Evolutionary conservation across 2,113 vertebrate species (phyloP).

Genomic region (Charina bottae): DNA sequence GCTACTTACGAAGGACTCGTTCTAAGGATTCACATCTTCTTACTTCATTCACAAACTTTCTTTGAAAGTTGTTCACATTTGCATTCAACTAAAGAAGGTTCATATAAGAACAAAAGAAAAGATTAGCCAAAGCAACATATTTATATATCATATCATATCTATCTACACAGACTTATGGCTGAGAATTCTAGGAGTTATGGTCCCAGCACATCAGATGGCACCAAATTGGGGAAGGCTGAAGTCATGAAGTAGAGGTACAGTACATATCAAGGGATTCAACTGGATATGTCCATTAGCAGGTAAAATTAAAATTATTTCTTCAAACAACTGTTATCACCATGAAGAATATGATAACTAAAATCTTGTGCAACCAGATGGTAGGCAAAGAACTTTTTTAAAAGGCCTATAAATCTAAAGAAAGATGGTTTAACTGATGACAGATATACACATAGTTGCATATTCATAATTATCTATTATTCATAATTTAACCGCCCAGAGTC

Average conservation of each 20-base stretch:
- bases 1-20: slow-evolving; percentile 79
- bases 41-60: slow-evolving; percentile 84
- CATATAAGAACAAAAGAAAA: neutral
- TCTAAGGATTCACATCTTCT: slow-evolving; percentile 82
- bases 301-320: neutral
- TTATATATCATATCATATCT: neutral
- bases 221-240: neutral
- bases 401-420: neutral
- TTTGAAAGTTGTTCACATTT: slow-evolving; percentile 80
- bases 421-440: neutral
- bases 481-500: no score
- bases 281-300: neutral
- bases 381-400: neutral
- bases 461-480: no score
- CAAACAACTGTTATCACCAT: neutral
- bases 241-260: neutral
- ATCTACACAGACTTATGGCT: neutral
- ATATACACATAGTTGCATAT: neutral
- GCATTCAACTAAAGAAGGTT: slow-evolving; percentile 73
- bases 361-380: neutral
- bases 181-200: neutral
- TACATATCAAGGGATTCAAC: neutral
- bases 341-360: neutral
- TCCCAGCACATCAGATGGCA: neutral
- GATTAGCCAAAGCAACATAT: neutral